phyloP scores from a whole-genome alignment of 1,140 invertebrate genomes.

The Drosophila hydei region DNA sequence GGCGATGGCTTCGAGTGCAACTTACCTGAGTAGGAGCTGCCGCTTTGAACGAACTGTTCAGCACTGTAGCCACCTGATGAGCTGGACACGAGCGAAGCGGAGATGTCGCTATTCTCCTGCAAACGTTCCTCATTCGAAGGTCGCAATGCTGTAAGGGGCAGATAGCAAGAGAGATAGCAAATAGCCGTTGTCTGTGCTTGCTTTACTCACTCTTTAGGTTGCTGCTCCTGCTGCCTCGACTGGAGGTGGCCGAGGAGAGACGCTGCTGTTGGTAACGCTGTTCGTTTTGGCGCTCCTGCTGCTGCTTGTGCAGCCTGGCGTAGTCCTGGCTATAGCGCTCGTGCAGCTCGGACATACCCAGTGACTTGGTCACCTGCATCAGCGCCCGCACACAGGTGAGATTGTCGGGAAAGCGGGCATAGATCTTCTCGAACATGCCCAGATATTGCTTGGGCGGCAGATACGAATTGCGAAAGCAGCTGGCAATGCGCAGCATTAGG shows the following conservation, averaged over 20 bases:
- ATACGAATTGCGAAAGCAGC: conserved; percentile 92
- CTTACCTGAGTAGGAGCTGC: conserved; percentile 33
- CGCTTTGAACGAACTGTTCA: conserved; percentile 44
- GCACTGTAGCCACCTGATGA: conserved; percentile 25
- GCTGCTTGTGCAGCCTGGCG: conserved; percentile 89
- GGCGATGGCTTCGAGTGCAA: background rate
- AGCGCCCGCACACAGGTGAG: conserved; percentile 94
- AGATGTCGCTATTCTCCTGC: conserved; percentile 49
- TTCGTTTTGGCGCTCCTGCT: conserved; percentile 84
- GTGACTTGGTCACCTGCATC: conserved; percentile 91
- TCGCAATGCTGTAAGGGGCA: conserved; percentile 26
- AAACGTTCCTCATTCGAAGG: conserved; percentile 59
- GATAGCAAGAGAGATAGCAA: background rate
- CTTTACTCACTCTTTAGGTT: conserved; percentile 74
- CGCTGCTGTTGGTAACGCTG: conserved; percentile 88
- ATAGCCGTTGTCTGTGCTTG: background rate
- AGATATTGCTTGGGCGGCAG: conserved; percentile 92
- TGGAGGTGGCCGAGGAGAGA: conserved; percentile 85
- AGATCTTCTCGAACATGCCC: conserved; percentile 91
- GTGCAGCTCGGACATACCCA: conserved; percentile 87
- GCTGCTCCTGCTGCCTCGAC: conserved; percentile 68
- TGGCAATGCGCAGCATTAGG: conserved; percentile 93
- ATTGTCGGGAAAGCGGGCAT: conserved; percentile 93
- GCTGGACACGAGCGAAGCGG: conserved; percentile 19
- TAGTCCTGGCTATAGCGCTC: conserved; percentile 90